Evolutionary conservation across 2,888 invertebrate species (phyloP), one percentile per base, ranked within the genome.

Genomic region (Epiblema foenella): DNA sequence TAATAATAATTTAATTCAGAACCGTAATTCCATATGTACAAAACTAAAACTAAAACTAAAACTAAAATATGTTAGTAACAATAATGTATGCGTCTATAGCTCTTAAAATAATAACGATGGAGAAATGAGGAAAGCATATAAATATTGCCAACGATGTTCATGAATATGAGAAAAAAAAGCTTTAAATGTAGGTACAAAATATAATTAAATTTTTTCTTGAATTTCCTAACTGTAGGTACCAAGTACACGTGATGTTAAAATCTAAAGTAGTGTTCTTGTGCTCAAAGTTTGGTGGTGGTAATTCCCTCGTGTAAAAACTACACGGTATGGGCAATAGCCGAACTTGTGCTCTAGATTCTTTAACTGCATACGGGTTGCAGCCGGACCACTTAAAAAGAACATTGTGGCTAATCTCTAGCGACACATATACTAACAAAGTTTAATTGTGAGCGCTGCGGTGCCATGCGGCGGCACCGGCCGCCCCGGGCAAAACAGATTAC

Each of bases 341-440:
- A 87, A 89, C 87, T 83, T 84, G 85, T 86, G 83, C 81, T 85
- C 83, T 81, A 81, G 81, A 85, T 89, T 89, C 92, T 92, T 91
- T 90, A 92, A 92, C 90, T 91, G 89, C 89, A 88, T 85, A 85
- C 80, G 89, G 87, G 88, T 83, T 87, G 85, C 85, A 85, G 88
- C 77, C 78, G 84, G 89, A 88, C 88, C 89, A 92, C 90, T 92
- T 93, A 93, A 93, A 93, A 93, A 93, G 93, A 93, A 85, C 90
- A 92, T 85, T 91, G 91, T 84, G 89, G 90, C 89, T 91, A 92
- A 91, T 93, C 92, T 93, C 92, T 81, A 90, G 93, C 89, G 93
- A 90, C 92, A 92, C 91, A 91, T 92, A 91, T 89, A 90, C 91
- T 90, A 93, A 92, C 92, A 92, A 93, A 93, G 93, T 93, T 93